Evolutionary conservation across 2,888 invertebrate genomes (phyloP).

Genomic region (Himalopsyche japonica): DNA sequence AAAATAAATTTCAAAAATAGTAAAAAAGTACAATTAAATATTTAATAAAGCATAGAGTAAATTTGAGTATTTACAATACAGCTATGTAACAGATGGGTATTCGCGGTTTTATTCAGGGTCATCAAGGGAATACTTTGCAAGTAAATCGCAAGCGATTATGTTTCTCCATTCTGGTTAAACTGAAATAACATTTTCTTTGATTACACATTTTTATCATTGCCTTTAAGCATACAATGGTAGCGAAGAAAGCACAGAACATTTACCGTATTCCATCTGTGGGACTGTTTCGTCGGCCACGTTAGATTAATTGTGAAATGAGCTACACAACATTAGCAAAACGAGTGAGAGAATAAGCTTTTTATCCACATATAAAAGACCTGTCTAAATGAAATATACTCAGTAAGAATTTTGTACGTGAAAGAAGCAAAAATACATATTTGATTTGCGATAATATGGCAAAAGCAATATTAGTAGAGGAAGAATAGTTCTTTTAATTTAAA

Average conservation of each 20-base stretch:
- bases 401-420: too few relatives aligned
- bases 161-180: not conserved
- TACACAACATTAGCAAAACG: not conserved
- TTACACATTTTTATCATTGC: slow-evolving; percentile 9
- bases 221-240: not conserved
- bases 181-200: not conserved
- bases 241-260: not conserved
- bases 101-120: not conserved
- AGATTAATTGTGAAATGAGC: not conserved
- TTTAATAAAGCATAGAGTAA: not conserved
- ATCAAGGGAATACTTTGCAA: slow-evolving; percentile 24
- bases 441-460: too few relatives aligned
- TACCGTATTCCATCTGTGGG: not conserved
- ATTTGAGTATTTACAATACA: not conserved
- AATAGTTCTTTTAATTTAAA: too few relatives aligned
- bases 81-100: not conserved
- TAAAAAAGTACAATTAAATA: too few relatives aligned
- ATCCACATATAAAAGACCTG: not conserved
- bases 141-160: slow-evolving; percentile 14
- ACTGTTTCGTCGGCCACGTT: not conserved
- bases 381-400: not conserved
- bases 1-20: too few relatives aligned
- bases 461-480: too few relatives aligned
- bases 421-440: too few relatives aligned
- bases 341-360: not conserved